Conservation (phyloP, 1,140 invertebrate species). For the Lepidurus couesii region DNA sequence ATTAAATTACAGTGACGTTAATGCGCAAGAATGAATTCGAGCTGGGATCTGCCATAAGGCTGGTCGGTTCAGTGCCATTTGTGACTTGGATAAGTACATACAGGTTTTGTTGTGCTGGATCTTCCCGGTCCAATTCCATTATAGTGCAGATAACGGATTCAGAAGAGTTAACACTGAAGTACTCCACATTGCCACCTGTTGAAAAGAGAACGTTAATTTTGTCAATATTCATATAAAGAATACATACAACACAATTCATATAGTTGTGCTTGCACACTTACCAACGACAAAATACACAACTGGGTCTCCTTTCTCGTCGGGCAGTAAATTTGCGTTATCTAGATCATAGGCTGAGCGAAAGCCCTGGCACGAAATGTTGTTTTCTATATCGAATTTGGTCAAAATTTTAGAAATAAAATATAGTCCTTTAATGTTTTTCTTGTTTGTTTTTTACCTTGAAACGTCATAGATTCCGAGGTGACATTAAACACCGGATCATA, state of each 20-base stretch:
- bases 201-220: neutral
- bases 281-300: neutral
- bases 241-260: neutral
- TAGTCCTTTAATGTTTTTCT: too few species aligned
- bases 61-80: neutral
- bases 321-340: neutral
- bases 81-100: constrained; percentile 28
- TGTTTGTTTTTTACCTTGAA: neutral
- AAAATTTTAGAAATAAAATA: neutral
- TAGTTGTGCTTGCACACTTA: neutral
- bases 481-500: neutral
- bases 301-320: neutral
- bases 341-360: neutral
- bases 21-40: neutral
- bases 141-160: neutral
- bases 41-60: neutral
- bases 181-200: neutral
- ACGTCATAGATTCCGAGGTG: neutral
- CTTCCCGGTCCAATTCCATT: constrained; percentile 1
- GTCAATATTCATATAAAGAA: neutral
- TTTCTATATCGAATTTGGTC: neutral
- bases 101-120: neutral
- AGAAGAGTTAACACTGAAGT: neutral
- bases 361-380: neutral
- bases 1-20: neutral